A percentile compares a stretch with the other conserved stretches of the same genome.
Evolutionary conservation across 92 coral and sea anemone species (phyloP).

Genomic region (Nematostella vectensis): DNA sequence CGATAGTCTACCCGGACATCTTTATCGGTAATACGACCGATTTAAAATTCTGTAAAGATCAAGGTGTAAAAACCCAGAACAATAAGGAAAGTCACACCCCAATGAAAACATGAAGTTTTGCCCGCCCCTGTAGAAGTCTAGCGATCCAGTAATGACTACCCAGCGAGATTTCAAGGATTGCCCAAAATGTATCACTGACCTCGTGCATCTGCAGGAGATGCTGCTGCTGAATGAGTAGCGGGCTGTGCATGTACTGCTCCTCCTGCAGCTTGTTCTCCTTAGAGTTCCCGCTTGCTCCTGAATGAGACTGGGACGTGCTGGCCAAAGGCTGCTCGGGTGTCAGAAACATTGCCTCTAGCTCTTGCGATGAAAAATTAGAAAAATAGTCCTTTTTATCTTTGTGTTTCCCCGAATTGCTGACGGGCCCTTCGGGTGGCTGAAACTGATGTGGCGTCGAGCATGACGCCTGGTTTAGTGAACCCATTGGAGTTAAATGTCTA

Average conservation of each 20-base stretch:
- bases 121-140: too few species aligned
- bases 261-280: slow-evolving; percentile 55
- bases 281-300: background rate
- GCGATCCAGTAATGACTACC: too few species aligned
- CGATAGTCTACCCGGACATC: too few species aligned
- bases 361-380: slow-evolving; percentile 72
- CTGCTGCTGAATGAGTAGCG: slow-evolving; percentile 78
- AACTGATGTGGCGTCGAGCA: too few species aligned
- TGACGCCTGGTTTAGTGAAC: background rate
- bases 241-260: slow-evolving; percentile 45
- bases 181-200: slow-evolving; percentile 29
- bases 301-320: background rate
- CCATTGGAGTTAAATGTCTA: background rate
- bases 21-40: too few species aligned
- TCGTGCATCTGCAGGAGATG: slow-evolving; percentile 76
- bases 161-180: too few species aligned
- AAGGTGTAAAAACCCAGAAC: too few species aligned
- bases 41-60: too few species aligned
- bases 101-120: too few species aligned
- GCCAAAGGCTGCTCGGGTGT: slow-evolving; percentile 4
- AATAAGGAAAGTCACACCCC: too few species aligned
- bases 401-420: slow-evolving; percentile 14
- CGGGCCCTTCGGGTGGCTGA: too few species aligned
- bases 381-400: slow-evolving; percentile 57
- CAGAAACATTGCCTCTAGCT: slow-evolving; percentile 64